Conservation (phyloP, 2,113 vertebrate species). For the Sylvicapra grimmia region DNA sequence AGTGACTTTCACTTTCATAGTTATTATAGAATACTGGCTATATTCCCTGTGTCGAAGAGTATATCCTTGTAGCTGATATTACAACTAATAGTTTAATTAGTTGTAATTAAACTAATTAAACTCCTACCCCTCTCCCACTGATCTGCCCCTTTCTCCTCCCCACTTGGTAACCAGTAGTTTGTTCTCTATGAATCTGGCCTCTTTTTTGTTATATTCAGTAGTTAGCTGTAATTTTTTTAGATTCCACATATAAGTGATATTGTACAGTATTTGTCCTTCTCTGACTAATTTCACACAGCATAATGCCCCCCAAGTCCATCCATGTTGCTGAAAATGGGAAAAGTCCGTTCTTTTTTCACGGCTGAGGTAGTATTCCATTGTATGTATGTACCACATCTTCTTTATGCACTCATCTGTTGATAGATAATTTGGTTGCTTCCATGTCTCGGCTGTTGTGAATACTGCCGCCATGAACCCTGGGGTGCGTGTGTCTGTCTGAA, state of each 20-base stretch:
- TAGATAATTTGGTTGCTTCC: neutral
- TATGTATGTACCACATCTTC: neutral
- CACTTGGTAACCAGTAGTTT: neutral
- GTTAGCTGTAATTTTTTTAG: neutral
- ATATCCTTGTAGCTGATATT: neutral
- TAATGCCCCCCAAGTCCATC: neutral
- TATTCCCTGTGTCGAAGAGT: neutral
- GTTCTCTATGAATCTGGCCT: neutral
- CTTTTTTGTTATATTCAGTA: neutral
- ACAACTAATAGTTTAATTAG: neutral
- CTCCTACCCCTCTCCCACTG: neutral
- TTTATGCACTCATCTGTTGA: neutral
- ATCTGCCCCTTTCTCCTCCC: neutral
- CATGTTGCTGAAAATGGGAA: neutral
- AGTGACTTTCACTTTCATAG: neutral
- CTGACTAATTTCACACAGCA: neutral
- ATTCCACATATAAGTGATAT: neutral
- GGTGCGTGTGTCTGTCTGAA: neutral
- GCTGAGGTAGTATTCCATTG: neutral
- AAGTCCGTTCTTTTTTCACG: neutral
- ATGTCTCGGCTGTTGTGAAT: neutral
- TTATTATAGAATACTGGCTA: neutral
- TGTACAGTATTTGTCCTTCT: neutral
- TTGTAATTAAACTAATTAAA: too few species aligned
- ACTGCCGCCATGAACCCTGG: neutral